These are phyloP conservation scores for Scomberomorus guttatus DNA, from an alignment of 2,797 vertebrate genomes.

Conservation along the genomic window DNA sequence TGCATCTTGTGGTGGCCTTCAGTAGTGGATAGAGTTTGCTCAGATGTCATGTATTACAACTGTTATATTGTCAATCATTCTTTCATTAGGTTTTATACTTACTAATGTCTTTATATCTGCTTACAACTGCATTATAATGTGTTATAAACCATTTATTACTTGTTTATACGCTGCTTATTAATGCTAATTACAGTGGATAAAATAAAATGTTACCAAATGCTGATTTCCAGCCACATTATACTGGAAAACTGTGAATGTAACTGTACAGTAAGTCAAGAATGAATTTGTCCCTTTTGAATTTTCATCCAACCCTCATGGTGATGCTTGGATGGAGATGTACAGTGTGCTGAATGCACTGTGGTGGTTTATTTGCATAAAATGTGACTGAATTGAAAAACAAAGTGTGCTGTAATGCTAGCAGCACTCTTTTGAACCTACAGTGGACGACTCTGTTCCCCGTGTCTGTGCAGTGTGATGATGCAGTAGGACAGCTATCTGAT, in stretches of 20 bases:
- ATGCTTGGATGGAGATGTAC: slow-evolving; percentile 36
- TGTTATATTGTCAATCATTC: neutral
- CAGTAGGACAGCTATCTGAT: slow-evolving; percentile 73
- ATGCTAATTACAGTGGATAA: neutral
- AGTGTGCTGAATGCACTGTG: slow-evolving; percentile 15
- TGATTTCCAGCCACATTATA: neutral
- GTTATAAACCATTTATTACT: neutral
- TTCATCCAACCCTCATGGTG: slow-evolving; percentile 22
- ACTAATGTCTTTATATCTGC: neutral
- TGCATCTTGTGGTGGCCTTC: neutral
- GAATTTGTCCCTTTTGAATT: slow-evolving; percentile 19
- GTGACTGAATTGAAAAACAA: slow-evolving; percentile 37
- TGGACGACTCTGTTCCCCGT: slow-evolving; percentile 17
- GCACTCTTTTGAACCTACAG: slow-evolving; percentile 17
- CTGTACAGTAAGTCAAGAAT: slow-evolving; percentile 9
- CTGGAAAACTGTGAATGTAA: slow-evolving; percentile 12
- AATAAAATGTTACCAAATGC: neutral
- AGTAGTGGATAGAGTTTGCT: neutral
- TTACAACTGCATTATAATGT: neutral
- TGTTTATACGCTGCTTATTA: neutral
- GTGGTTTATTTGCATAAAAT: slow-evolving; percentile 48
- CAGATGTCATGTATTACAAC: neutral
- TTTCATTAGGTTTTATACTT: neutral
- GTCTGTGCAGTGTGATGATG: slow-evolving; percentile 61
- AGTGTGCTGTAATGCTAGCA: neutral